phyloP scores from a whole-genome alignment of 2,113 vertebrate genomes.

The Phrynosoma platyrhinos region DNA sequence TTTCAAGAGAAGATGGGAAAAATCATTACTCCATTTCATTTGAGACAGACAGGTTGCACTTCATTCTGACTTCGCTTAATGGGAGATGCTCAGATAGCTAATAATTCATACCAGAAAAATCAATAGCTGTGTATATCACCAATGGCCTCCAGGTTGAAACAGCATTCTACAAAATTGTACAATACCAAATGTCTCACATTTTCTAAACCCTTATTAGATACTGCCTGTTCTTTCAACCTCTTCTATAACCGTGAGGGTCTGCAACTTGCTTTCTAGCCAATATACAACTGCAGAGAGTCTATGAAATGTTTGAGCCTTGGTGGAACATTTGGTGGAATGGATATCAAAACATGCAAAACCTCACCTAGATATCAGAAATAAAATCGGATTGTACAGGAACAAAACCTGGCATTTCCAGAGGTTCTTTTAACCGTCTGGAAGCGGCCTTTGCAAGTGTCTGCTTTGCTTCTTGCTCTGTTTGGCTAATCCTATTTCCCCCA shows the following conservation, averaged over 20 bases:
- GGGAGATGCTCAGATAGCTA: constrained; percentile 6
- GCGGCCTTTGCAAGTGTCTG: not conserved
- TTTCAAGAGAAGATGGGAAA: not conserved
- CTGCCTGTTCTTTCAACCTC: not conserved
- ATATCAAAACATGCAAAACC: too few species aligned
- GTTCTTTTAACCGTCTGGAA: too few species aligned
- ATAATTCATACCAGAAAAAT: constrained; percentile 28
- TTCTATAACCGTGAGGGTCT: not conserved
- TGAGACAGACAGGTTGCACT: constrained; percentile 1
- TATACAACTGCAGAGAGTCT: not conserved
- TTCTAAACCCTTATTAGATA: not conserved
- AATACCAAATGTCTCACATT: not conserved
- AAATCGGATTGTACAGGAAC: too few species aligned
- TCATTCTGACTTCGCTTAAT: constrained; percentile 16
- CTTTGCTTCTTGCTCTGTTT: not conserved
- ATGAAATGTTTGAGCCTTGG: not conserved
- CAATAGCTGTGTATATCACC: constrained; percentile 8
- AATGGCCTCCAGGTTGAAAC: not conserved
- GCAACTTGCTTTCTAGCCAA: not conserved
- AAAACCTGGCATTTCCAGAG: too few species aligned
- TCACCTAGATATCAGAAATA: too few species aligned
- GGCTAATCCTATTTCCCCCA: not conserved
- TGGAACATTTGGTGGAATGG: too few species aligned
- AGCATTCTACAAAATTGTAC: not conserved
- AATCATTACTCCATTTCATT: constrained; percentile 19